Evolutionary conservation across 1,140 invertebrate genomes (phyloP).

Genomic region (Popillia japonica): DNA sequence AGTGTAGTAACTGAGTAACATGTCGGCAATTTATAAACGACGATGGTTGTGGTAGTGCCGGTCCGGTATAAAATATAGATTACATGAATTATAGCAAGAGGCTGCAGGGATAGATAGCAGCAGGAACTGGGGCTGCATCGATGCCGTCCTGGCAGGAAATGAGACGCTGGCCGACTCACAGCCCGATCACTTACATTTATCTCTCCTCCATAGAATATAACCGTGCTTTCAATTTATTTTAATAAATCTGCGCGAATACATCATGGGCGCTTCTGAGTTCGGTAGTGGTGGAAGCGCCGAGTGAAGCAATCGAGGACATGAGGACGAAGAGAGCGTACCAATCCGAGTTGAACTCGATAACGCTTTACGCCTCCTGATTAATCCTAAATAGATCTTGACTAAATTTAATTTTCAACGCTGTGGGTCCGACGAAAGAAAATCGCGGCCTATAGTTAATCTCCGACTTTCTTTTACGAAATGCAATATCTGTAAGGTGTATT

Average conservation of each 20-base stretch:
- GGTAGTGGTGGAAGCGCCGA: neutral
- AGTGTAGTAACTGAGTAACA: constrained; percentile 2
- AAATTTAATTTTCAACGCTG: constrained; percentile 32
- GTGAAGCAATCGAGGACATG: constrained; percentile 2
- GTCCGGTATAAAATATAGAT: constrained; percentile 40
- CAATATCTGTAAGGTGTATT: too few relatives aligned
- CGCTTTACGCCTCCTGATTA: constrained; percentile 41
- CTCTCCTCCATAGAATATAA: constrained; percentile 52
- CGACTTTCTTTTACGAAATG: too few relatives aligned
- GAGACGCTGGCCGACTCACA: constrained; percentile 51
- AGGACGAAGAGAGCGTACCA: constrained; percentile 41
- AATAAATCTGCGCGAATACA: constrained; percentile 53
- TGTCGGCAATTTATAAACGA: neutral
- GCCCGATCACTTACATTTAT: constrained; percentile 52
- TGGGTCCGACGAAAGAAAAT: neutral
- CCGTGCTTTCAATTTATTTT: constrained; percentile 58
- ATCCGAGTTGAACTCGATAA: constrained; percentile 54
- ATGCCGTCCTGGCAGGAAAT: constrained; percentile 51
- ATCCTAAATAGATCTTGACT: constrained; percentile 38
- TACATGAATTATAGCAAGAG: constrained; percentile 39
- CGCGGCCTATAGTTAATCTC: too few relatives aligned
- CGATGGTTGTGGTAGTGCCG: constrained; percentile 1
- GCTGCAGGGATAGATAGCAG: constrained; percentile 46
- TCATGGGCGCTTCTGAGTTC: constrained; percentile 49
- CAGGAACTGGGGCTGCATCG: constrained; percentile 29